Base-by-base conservation (phyloP, 1,140 invertebrate species). In the Acromyrmex charruanus region DNA sequence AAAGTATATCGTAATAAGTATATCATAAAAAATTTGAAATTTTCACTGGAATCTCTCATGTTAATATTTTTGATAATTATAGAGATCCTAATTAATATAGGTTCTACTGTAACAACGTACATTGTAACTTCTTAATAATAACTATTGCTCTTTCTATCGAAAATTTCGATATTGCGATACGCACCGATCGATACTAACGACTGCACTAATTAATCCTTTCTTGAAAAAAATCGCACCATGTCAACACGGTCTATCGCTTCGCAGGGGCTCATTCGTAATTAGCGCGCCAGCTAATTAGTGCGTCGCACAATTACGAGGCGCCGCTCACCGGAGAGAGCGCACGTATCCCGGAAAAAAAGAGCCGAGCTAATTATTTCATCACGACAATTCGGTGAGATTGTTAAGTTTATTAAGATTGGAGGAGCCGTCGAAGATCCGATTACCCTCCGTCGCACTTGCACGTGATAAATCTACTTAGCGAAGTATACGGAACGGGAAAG, bases 381-480 rank as follows among this genome's bases (percentile, higher is more conserved):
- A 53, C 39, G 55, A 89, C 44, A 71, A 85, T 66, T 88, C 87
- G 58, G 63, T 55, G 53, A 35, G 81, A 69, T 80, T 89, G 65
- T 55, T 61, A 44, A 51, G 72, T 79, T 77, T 72, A 84, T 77
- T 63, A 79, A 66, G 74, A 84, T 86, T 77, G 61, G 21, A 3
- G 21, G 1, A 58, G 31, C 25, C 68, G 44, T 61, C 80, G 39
- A 58, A 59, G 74, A 86, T 89, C 69, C 75, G 44, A 89, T 86
- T 88, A 79, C 12, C 28, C 21, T 55, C 39, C 25, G 79, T 69
- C 88, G 85, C 85, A 86, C 77, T 87, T 74, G 68, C 87, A 82
- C 85, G 82, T 72, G 81, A 91, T 86, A 86, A 92, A 92, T 87
- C 87, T 90, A 89, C 89, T 90, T 89, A 91, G 91, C 69, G 44